These are phyloP conservation scores for Dendropsophus ebraccatus DNA, from an alignment of 2,113 vertebrate genomes.

Conservation along the genomic window DNA sequence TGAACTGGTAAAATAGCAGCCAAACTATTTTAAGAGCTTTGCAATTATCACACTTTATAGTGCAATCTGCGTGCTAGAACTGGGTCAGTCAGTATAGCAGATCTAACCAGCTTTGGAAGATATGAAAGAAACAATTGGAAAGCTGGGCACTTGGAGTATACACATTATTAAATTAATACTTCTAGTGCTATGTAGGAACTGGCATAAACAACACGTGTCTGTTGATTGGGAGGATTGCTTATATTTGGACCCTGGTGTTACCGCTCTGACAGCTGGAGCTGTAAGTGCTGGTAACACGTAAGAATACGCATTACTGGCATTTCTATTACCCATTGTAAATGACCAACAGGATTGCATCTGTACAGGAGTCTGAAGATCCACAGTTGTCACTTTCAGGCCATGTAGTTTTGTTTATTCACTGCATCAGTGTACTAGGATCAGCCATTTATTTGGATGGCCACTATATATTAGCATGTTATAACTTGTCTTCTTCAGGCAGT, in stretches of 20 bases:
- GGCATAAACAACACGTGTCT: neutral
- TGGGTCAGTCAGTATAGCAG: conserved; percentile 54
- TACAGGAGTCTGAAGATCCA: too few species aligned
- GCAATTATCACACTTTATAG: conserved; percentile 56
- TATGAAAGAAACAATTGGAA: neutral
- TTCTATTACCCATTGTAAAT: too few species aligned
- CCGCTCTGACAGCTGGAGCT: too few species aligned
- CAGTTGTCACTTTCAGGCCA: too few species aligned
- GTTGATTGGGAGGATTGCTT: neutral
- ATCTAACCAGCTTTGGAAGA: neutral
- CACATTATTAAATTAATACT: neutral
- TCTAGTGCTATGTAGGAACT: neutral
- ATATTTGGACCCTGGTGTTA: too few species aligned
- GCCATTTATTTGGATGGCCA: too few species aligned
- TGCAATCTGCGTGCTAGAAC: conserved; percentile 54
- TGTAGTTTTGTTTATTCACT: too few species aligned
- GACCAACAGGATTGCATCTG: too few species aligned
- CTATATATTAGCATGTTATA: too few species aligned
- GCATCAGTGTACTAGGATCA: too few species aligned
- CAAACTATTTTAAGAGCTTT: conserved; percentile 58
- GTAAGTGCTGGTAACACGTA: neutral
- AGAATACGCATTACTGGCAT: neutral
- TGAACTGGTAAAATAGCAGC: conserved; percentile 47
- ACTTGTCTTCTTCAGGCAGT: too few species aligned
- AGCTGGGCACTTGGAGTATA: neutral